Percentiles rank a stretch among this genome's conserved stretches.
Conservation (phyloP, 2,888 invertebrate genomes). For the Xestia ashworthii region DNA sequence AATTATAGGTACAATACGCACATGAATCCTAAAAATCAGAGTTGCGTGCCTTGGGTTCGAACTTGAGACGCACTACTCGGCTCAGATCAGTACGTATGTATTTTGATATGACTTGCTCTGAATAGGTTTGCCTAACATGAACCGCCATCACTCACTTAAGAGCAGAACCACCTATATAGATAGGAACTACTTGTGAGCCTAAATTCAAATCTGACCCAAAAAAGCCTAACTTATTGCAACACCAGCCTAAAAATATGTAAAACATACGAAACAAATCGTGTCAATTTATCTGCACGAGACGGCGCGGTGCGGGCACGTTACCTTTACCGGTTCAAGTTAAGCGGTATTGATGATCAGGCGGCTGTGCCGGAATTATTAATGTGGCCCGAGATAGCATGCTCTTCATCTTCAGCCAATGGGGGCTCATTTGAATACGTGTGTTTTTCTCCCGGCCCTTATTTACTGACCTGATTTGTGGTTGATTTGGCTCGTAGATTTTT, state of each 20-base stretch:
- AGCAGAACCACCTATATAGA: background rate
- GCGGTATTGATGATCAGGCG: constrained; percentile 56
- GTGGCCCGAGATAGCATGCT: constrained; percentile 53
- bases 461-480: constrained; percentile 55
- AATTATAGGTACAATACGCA: too few relatives aligned
- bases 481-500: constrained; percentile 48
- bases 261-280: constrained; percentile 48
- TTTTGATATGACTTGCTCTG: background rate
- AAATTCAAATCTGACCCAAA: background rate
- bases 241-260: constrained; percentile 46
- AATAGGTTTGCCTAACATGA: background rate
- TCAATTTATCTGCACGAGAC: constrained; percentile 46
- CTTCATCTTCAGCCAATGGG: constrained; percentile 51
- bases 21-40: too few relatives aligned
- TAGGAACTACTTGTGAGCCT: background rate
- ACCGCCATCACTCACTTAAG: background rate
- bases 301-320: background rate
- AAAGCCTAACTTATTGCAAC: background rate
- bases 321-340: constrained; percentile 38
- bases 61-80: too few relatives aligned
- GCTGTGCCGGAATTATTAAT: constrained; percentile 52
- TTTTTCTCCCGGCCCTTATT: constrained; percentile 49
- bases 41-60: too few relatives aligned
- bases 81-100: too few relatives aligned
- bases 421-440: constrained; percentile 63